phyloP scores from a whole-genome alignment of 2,888 invertebrate species.

The Parnassius apollo region DNA sequence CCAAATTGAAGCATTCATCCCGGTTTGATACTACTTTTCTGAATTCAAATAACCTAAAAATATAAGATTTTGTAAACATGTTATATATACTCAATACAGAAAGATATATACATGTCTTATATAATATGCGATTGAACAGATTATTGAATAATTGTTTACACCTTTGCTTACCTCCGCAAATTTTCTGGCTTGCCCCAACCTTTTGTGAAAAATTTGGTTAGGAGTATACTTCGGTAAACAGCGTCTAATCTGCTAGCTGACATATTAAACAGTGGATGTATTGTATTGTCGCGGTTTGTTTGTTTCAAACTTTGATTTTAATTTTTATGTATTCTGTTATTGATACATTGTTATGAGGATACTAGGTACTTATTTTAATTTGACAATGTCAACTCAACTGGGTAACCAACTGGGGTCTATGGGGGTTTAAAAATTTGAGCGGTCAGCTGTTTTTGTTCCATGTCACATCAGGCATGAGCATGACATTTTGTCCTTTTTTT shows the following conservation, averaged over 20 bases:
- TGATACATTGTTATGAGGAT: conserved; percentile 47
- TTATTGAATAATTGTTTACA: conserved; percentile 26
- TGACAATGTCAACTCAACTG: conserved; percentile 43
- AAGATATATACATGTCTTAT: conserved; percentile 16
- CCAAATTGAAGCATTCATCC: conserved; percentile 89
- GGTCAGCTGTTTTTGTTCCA: conserved; percentile 20
- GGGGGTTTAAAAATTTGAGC: neutral
- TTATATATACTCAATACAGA: neutral
- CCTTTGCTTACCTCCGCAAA: conserved; percentile 85
- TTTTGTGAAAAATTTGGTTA: conserved; percentile 96
- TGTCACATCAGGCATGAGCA: neutral
- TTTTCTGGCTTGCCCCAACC: conserved; percentile 98
- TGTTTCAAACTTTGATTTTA: conserved; percentile 28
- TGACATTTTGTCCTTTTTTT: conserved; percentile 13
- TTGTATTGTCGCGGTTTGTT: conserved; percentile 32
- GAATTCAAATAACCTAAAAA: conserved; percentile 93
- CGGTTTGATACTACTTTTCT: conserved; percentile 92
- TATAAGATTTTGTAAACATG: conserved; percentile 11
- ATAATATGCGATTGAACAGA: conserved; percentile 23
- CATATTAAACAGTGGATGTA: conserved; percentile 58
- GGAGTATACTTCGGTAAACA: conserved; percentile 91
- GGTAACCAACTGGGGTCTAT: too few species aligned
- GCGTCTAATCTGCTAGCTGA: conserved; percentile 86
- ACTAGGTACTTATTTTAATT: conserved; percentile 20
- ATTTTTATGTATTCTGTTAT: conserved; percentile 39